phyloP scores from a whole-genome alignment of 2,113 vertebrate genomes.

The Cricetomys ansorgei region DNA sequence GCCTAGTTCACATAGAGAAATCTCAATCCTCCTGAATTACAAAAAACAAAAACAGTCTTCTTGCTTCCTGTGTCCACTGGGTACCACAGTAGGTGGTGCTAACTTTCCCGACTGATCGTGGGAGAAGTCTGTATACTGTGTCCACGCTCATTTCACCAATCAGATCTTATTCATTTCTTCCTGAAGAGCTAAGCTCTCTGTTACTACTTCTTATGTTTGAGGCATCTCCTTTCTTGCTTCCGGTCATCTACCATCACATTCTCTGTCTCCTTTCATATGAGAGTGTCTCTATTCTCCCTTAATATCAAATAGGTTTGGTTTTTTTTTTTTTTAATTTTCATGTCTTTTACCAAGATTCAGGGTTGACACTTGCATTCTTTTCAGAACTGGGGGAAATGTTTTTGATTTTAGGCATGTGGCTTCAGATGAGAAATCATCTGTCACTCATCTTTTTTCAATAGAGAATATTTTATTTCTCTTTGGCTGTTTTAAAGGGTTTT shows the following conservation, averaged over 20 bases:
- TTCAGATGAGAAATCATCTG: conserved; percentile 44
- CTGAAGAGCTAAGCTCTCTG: background rate
- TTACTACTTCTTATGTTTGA: background rate
- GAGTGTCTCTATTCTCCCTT: background rate
- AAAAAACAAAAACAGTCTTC: background rate
- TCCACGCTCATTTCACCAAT: background rate
- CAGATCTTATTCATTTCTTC: background rate
- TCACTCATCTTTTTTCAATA: background rate
- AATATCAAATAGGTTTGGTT: too few species aligned
- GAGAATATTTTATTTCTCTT: conserved; percentile 2
- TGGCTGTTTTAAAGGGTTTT: conserved; percentile 20
- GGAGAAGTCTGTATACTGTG: background rate
- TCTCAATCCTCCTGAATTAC: background rate
- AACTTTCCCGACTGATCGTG: background rate
- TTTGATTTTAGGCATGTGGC: background rate
- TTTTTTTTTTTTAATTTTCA: background rate
- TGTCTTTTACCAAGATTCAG: conserved; percentile 11
- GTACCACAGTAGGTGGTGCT: background rate
- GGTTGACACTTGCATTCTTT: conserved; percentile 33
- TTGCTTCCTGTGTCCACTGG: background rate
- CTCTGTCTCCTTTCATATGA: background rate
- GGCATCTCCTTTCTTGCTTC: background rate
- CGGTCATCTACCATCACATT: background rate
- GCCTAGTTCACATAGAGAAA: background rate
- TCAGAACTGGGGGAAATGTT: background rate